phyloP scores from a whole-genome alignment of 37 sponge, comb jelly and placozoan species.

The Crambe crambe region DNA sequence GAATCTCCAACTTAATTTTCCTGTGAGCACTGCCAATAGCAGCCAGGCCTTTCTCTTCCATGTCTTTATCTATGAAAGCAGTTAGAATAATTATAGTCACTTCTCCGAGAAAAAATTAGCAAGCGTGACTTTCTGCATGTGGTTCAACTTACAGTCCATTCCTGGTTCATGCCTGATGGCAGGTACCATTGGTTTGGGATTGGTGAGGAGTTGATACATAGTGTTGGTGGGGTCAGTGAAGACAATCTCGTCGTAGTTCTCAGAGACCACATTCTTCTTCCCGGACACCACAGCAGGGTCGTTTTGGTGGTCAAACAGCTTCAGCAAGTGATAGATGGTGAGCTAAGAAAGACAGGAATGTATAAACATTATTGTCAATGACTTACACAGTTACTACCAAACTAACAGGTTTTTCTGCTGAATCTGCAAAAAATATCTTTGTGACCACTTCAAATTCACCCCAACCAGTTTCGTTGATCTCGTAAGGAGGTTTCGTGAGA shows the following conservation, averaged over 20 bases:
- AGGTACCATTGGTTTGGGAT: slow-evolving; percentile 62
- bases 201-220: slow-evolving; percentile 70
- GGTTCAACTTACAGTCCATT: slow-evolving; percentile 67
- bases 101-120: background rate
- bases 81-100: background rate
- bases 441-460: slow-evolving; percentile 95
- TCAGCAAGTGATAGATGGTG: slow-evolving; percentile 90
- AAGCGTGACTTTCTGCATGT: background rate
- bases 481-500: slow-evolving; percentile 85
- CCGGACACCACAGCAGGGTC: slow-evolving; percentile 81
- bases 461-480: slow-evolving; percentile 94
- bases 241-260: slow-evolving; percentile 93
- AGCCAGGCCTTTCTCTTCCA: slow-evolving; percentile 68
- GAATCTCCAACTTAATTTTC: slow-evolving; percentile 83
- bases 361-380: background rate
- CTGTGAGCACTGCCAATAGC: slow-evolving; percentile 62
- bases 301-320: slow-evolving; percentile 81
- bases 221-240: slow-evolving; percentile 90
- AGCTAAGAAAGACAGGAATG: slow-evolving; percentile 35
- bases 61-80: slow-evolving; percentile 67
- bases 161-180: slow-evolving; percentile 72
- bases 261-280: slow-evolving; percentile 90
- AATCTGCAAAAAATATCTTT: slow-evolving; percentile 90
- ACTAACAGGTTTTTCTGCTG: slow-evolving; percentile 91
- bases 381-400: background rate